Conservation (phyloP, 1,140 invertebrate species). For the Teleopsis dalmanni region DNA sequence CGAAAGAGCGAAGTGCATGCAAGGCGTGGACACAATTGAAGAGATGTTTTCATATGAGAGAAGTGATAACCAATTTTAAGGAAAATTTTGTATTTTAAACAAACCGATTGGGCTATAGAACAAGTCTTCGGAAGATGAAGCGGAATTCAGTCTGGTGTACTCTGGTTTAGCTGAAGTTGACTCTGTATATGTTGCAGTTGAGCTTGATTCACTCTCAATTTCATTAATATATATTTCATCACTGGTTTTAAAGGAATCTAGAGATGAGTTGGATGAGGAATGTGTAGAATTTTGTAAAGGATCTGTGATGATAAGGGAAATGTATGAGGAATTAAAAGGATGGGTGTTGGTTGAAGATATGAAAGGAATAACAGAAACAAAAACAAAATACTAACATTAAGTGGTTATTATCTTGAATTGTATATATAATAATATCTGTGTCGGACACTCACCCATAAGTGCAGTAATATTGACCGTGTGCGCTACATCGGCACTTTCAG, state of each 20-base stretch:
- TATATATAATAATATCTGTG: too few relatives aligned
- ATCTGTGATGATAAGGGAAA: background rate
- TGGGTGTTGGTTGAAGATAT: constrained; percentile 36
- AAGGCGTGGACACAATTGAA: too few relatives aligned
- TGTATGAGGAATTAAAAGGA: constrained; percentile 2
- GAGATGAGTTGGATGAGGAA: background rate
- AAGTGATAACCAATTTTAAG: too few relatives aligned
- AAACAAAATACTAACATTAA: constrained; percentile 38
- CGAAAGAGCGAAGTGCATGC: too few relatives aligned
- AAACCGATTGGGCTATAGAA: constrained; percentile 40
- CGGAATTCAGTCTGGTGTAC: constrained; percentile 8
- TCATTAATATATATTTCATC: background rate
- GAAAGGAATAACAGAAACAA: constrained; percentile 41
- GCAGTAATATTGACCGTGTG: too few relatives aligned
- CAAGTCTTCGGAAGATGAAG: constrained; percentile 38
- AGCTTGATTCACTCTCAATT: background rate
- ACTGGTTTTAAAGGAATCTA: background rate
- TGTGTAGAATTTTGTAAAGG: constrained; percentile 1
- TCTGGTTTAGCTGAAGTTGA: background rate
- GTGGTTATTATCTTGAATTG: too few relatives aligned
- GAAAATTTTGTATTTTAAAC: constrained; percentile 16
- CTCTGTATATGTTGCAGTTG: background rate
- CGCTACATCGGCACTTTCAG: too few relatives aligned
- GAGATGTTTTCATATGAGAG: too few relatives aligned
- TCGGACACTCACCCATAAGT: too few relatives aligned